Evolutionary conservation across 2,113 vertebrate species (phyloP).

Genomic region (Seriola dumerili): DNA sequence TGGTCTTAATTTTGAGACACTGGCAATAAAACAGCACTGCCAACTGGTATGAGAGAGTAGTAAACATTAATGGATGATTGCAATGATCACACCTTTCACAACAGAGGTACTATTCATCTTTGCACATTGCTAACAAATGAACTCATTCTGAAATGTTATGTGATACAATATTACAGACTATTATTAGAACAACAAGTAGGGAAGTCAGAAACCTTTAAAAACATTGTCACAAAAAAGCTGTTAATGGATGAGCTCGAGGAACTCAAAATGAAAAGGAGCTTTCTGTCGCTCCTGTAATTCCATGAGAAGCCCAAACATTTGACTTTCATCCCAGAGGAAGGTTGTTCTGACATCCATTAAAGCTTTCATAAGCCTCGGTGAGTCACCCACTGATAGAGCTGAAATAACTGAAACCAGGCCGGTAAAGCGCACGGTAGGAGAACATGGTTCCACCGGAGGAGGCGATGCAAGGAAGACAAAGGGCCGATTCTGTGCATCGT

Average conservation of each 20-base stretch:
- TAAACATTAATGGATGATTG: not conserved
- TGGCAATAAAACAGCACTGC: not conserved
- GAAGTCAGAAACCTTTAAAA: too few relatives aligned
- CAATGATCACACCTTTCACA: not conserved
- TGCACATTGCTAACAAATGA: not conserved
- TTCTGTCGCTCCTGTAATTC: constrained; percentile 3
- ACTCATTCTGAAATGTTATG: not conserved
- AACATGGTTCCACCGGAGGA: constrained; percentile 16
- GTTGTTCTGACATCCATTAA: constrained; percentile 51
- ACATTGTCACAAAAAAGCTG: not conserved
- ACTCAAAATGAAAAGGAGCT: not conserved
- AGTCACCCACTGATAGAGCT: constrained; percentile 15
- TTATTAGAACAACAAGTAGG: too few relatives aligned
- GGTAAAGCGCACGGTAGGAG: constrained; percentile 19
- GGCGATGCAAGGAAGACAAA: not conserved
- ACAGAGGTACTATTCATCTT: not conserved
- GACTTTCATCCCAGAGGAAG: constrained; percentile 33
- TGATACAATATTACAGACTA: not conserved
- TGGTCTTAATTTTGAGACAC: not conserved
- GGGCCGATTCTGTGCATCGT: constrained; percentile 1
- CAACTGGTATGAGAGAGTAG: not conserved
- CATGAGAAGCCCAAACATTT: constrained; percentile 25
- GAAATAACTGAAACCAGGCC: not conserved
- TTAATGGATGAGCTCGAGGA: constrained; percentile 7
- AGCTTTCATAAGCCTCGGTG: constrained; percentile 33